Base-by-base conservation (phyloP, 2,888 invertebrate genomes). In the Dermolepida albohirtum region DNA sequence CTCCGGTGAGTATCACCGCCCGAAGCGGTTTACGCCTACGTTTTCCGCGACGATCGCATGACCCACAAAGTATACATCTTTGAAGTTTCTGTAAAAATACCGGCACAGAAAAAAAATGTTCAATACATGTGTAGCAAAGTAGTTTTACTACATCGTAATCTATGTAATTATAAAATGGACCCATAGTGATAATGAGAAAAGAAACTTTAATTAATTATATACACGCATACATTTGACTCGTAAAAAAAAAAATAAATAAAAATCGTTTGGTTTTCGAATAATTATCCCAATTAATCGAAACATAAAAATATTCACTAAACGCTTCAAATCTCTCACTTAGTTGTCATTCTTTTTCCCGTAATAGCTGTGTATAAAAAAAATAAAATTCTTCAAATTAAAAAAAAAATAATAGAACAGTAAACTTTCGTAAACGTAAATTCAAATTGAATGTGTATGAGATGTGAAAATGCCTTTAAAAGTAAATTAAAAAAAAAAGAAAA, bases 101-200 rank as follows among this genome's bases (percentile, higher is more conserved):
- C 66, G 59, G 22, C 50, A 14, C 10, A 16, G 29, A 55, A 64
- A 51, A 34, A 55, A 54, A 68, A 69, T 59, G 75, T 74, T 79
- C 76, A 76, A 78, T 80, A 79, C 79, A 80, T 81, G 81, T 81
- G 80, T 81, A 81, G 81, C 77, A 75, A 76, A 78, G 80, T 81
- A 81, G 81, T 78, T 78, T 78, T 79, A 67, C 78, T 76, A 76
- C 77, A 79, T 76, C 78, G 78, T 81, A 81, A 78, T 80, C 80
- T 78, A 79, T 81, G 80, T 81, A 81, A 78, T 78, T 79, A 81
- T 80, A 74, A 78, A 74, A 73, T 76, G 76, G 77, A 80, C 77
- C 79, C 80, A 80, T 81, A 81, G 79, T 78, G 78, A 79, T 80
- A 77, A 77, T 22, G 7, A 44, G 10, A 47, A 47, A 5, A 29